Evolutionary conservation across 2,888 invertebrate species (phyloP), one percentile per base, ranked within the genome.

Genomic region (Priocnemis perturbator): DNA sequence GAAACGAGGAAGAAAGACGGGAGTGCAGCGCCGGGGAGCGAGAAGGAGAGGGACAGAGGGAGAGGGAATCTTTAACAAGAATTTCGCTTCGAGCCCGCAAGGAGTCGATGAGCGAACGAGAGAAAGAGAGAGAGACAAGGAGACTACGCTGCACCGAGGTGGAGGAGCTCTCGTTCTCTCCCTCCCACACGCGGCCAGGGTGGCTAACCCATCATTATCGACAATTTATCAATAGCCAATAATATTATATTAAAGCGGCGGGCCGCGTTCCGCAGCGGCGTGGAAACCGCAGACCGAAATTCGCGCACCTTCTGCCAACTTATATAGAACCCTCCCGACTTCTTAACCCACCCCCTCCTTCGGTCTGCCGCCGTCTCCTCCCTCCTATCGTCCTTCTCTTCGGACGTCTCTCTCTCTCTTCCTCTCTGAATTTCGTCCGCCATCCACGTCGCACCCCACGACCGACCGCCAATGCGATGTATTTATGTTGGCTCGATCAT

Each of bases 181-280:
- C 82, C 85, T 84, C 83, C 80, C 84, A 82, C 73, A 62, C 69
- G 81, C 79, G 64, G 67, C 67, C 71, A 45, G 79, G 79, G 81
- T 80, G 80, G 79, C 85, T 86, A 89, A 87, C 88, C 88, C 86
- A 87, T 88, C 87, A 89, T 89, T 89, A 89, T 89, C 87, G 88
- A 88, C 88, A 88, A 89, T 89, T 89, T 88, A 89, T 89, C 88
- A 89, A 89, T 89, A 88, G 89, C 88, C 89, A 88, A 89, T 89
- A 89, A 88, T 89, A 88, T 88, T 88, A 88, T 88, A 88, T 89
- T 89, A 88, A 88, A 88, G 79, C 82, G 71, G 73, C 67, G 56
- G 67, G 71, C 73, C 75, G 77, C 78, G 77, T 71, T 75, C 59
- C 65, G 74, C 75, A 75, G 62, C 76, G 78, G 79, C 79, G 83